Evolutionary conservation across 2,888 invertebrate species (phyloP), one percentile per base, ranked within the genome.

Genomic region (Oscheius onirici): DNA sequence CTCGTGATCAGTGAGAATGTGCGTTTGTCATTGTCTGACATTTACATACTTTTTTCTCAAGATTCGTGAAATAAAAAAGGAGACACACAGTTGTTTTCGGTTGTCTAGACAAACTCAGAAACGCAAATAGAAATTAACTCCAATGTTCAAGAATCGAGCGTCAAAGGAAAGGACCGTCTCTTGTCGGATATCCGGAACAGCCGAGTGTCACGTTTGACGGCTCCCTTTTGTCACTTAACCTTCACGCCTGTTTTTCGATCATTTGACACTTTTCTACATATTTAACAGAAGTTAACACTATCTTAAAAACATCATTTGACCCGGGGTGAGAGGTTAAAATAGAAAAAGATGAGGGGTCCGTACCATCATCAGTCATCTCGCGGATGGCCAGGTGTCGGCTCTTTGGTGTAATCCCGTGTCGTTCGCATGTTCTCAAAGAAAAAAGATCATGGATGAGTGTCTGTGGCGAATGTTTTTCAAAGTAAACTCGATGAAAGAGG

Each of bases 331-430:
- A 46, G 15, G 46, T 17, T 17, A 46, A 46, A 46, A 46, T 46
- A 46, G 20, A 46, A 20, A 46, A 46, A 20, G 20, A 24, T 51
- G n/a, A 15, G 46, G 13, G 20, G 13, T 46, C 46, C 20, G 46
- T 17, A 13, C 46, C 41, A n/a, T 20, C 58, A 58, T 58, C 58
- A 58, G 41, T 58, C 58, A 58, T 58, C 58, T 58, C 58, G 58
- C 40, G 58, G 58, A 40, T 17, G n/a, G 40, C 58, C 41, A 40
- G 17, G 20, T 41, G 40, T 41, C 58, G n/a, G 34, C 34, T 58
- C 58, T 13, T n/a, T n/a, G 58, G 20, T 58, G 58, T 58, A 58
- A 58, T 58, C 20, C 41, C 22, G 34, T 58, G 58, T 58, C 58
- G 58, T 58, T 58, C 58, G 58, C 58, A 58, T 58, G 58, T 58